phyloP scores from a whole-genome alignment of 2,888 invertebrate species.

The Leucoma salicis region DNA sequence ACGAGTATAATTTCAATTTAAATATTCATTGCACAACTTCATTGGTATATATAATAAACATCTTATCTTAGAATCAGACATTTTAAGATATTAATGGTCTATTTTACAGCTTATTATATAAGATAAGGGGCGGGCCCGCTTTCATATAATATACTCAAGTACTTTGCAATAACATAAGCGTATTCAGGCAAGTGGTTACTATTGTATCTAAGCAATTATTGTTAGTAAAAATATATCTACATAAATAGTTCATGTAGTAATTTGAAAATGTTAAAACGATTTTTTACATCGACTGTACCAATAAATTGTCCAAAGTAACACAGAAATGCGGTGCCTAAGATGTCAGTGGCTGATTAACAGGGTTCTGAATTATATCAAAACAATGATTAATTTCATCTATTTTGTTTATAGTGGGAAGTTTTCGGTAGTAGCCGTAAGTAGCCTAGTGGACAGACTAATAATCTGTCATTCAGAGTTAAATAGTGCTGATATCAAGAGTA shows the following conservation, averaged over 20 bases:
- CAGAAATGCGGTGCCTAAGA: conserved; percentile 32
- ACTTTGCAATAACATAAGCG: too few species aligned
- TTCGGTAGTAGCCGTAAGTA: too few species aligned
- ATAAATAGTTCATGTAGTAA: too few species aligned
- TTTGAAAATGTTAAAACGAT: background rate
- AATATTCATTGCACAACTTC: conserved; percentile 1
- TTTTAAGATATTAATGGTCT: too few species aligned
- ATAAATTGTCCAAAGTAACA: conserved; percentile 45
- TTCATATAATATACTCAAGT: too few species aligned
- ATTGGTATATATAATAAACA: background rate
- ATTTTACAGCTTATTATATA: background rate
- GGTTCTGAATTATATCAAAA: conserved; percentile 37
- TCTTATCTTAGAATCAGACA: background rate
- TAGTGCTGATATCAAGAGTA: too few species aligned
- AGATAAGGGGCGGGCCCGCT: background rate
- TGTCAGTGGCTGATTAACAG: conserved; percentile 28
- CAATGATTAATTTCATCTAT: conserved; percentile 34
- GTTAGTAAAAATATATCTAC: too few species aligned
- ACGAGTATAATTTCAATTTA: conserved; percentile 1
- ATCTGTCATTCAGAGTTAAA: too few species aligned
- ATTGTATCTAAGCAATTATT: too few species aligned
- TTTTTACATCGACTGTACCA: conserved; percentile 34
- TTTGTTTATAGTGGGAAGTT: conserved; percentile 18
- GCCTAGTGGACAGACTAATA: too few species aligned
- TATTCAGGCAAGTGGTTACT: too few species aligned